Conservation (phyloP, 1,140 invertebrate genomes). For the Zaprionus davidi region DNA sequence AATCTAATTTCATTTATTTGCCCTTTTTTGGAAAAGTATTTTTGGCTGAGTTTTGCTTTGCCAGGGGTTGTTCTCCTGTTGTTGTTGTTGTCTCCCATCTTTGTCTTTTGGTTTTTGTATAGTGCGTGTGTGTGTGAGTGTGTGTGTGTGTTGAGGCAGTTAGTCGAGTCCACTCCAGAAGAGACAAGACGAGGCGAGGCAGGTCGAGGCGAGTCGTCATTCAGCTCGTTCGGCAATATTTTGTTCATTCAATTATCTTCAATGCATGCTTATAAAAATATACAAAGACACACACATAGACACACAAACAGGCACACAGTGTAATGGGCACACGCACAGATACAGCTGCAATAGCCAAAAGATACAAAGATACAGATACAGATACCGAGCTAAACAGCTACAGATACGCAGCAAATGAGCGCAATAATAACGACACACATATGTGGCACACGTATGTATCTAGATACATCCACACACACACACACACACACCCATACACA, state of each 20-base stretch:
- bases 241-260: slow-evolving; percentile 62
- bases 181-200: background rate
- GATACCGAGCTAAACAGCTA: slow-evolving; percentile 21
- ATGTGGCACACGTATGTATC: slow-evolving; percentile 13
- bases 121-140: slow-evolving; percentile 9
- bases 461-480: slow-evolving; percentile 1
- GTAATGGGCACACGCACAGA: slow-evolving; percentile 32
- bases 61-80: slow-evolving; percentile 41
- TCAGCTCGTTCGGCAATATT: slow-evolving; percentile 28
- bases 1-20: slow-evolving; percentile 58
- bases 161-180: slow-evolving; percentile 18
- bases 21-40: slow-evolving; percentile 42
- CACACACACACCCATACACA: background rate
- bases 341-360: slow-evolving; percentile 15
- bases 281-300: slow-evolving; percentile 19
- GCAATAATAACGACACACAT: slow-evolving; percentile 11
- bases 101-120: slow-evolving; percentile 1
- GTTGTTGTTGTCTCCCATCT: slow-evolving; percentile 17
- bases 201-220: slow-evolving; percentile 2
- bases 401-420: slow-evolving; percentile 26
- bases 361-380: slow-evolving; percentile 12
- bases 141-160: slow-evolving; percentile 11
- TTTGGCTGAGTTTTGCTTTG: slow-evolving; percentile 22
- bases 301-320: slow-evolving; percentile 32
- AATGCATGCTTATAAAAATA: slow-evolving; percentile 53